A percentile compares a stretch with the other conserved stretches of the same genome.
These are phyloP conservation scores for Dreissena polymorpha DNA, from an alignment of 1,140 invertebrate genomes.

Conservation along the genomic window DNA sequence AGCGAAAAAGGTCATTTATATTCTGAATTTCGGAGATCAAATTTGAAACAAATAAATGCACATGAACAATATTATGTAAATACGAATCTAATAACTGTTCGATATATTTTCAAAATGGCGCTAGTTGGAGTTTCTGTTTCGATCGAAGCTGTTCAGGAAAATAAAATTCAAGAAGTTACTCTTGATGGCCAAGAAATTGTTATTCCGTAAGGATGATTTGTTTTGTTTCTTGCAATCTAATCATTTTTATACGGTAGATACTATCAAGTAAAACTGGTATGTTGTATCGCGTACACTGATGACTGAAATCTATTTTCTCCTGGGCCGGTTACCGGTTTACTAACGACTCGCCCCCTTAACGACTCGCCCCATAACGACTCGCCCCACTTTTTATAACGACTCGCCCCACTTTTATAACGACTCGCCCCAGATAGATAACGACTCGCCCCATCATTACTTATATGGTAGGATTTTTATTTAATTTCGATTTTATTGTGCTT, in stretches of 20 bases:
- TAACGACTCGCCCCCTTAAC: no score
- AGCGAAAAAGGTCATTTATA: not conserved
- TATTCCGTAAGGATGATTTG: slow-evolving; percentile 88
- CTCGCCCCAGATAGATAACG: no score
- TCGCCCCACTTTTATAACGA: no score
- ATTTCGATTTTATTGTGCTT: no score
- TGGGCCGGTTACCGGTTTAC: no score
- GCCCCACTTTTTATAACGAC: no score
- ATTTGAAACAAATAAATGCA: not conserved
- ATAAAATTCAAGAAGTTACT: slow-evolving; percentile 96
- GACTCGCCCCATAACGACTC: no score
- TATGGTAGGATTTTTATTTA: no score
- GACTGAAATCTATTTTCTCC: no score
- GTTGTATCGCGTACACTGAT: not conserved
- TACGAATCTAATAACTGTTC: not conserved
- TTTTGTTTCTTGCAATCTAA: not conserved
- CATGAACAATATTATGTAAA: not conserved
- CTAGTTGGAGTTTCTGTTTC: slow-evolving; percentile 62
- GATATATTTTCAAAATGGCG: slow-evolving; percentile 60
- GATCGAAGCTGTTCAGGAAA: slow-evolving; percentile 96
- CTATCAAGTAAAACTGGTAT: not conserved
- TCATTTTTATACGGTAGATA: not conserved
- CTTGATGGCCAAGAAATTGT: slow-evolving; percentile 98
- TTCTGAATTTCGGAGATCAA: not conserved
- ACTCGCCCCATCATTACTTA: no score